Evolutionary conservation across 2,888 invertebrate species (phyloP).

Genomic region (Tipula confusa): DNA sequence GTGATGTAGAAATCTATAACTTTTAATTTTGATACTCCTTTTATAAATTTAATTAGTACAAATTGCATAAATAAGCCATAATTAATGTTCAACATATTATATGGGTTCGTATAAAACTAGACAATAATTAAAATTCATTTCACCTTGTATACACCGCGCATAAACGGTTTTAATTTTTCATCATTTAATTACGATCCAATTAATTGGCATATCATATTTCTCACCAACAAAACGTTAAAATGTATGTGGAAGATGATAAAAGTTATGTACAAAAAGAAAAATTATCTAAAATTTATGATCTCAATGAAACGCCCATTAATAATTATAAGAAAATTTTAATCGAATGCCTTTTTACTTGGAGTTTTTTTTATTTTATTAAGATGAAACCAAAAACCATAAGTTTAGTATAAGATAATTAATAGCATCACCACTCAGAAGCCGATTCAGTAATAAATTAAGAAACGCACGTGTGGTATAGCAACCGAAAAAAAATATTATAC

Average conservation of each 20-base stretch:
- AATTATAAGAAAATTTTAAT: neutral
- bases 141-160: neutral
- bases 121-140: neutral
- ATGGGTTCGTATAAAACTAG: neutral
- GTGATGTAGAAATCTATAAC: neutral
- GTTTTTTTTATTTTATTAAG: neutral
- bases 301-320: neutral
- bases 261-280: neutral
- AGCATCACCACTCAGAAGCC: neutral
- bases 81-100: neutral
- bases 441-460: neutral
- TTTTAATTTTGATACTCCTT: neutral
- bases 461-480: neutral
- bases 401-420: neutral
- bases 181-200: neutral
- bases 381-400: conserved; percentile 4
- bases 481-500: neutral
- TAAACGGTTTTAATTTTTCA: neutral
- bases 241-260: neutral
- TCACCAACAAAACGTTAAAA: neutral
- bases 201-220: neutral
- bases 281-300: neutral
- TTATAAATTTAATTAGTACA: neutral
- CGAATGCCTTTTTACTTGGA: neutral
- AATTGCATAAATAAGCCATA: neutral